phyloP scores from a whole-genome alignment of 1,140 invertebrate species.

The Diuraphis noxia region DNA sequence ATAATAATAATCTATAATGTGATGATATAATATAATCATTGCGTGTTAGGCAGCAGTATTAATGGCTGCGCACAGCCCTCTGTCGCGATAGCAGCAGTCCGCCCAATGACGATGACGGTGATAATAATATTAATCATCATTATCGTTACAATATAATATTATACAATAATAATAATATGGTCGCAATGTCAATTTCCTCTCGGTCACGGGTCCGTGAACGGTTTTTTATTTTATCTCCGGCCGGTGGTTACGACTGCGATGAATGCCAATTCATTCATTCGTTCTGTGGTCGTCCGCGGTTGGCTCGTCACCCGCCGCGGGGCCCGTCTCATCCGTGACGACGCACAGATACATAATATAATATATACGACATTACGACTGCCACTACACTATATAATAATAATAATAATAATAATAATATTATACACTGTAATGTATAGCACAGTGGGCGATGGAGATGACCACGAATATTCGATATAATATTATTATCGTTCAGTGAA shows the following conservation, averaged over 20 bases:
- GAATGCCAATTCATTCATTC: constrained; percentile 34
- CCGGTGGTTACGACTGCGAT: no score
- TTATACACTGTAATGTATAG: neutral
- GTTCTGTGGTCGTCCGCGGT: neutral
- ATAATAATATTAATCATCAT: neutral
- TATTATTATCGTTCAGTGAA: neutral
- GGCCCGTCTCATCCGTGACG: constrained; percentile 33
- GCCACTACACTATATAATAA: neutral
- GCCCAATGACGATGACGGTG: neutral
- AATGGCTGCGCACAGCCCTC: neutral
- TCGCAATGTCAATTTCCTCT: constrained; percentile 41
- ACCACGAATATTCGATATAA: neutral
- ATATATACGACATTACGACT: neutral
- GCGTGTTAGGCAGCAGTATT: neutral
- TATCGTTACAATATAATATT: no score
- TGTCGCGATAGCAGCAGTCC: neutral
- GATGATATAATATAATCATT: no score
- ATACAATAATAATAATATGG: neutral
- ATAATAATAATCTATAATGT: neutral
- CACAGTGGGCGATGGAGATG: neutral
- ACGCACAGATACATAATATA: neutral
- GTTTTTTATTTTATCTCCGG: constrained; percentile 42
- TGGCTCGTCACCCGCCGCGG: constrained; percentile 7
- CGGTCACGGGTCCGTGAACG: constrained; percentile 29
- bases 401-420: neutral